A percentile compares a stretch with the other conserved stretches of the same genome.
phyloP scores from a whole-genome alignment of 2,888 invertebrate genomes.

The Scelioninae gen. 1 region DNA sequence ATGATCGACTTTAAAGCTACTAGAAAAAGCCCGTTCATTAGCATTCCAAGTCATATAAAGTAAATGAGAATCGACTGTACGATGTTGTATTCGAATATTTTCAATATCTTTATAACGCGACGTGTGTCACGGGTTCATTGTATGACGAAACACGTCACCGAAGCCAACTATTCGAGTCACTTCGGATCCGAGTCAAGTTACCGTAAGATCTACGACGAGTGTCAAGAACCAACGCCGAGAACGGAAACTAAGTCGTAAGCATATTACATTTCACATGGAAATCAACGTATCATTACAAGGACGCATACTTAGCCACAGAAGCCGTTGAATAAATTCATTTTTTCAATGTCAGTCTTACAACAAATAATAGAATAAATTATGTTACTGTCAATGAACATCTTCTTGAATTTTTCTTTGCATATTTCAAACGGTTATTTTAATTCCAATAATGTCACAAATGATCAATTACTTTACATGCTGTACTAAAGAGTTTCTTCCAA shows the following conservation, averaged over 20 bases:
- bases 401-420: not conserved
- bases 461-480: too few relatives aligned
- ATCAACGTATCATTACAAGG: conserved; percentile 77
- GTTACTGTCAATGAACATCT: conserved; percentile 42
- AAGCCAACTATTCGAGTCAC: conserved; percentile 60
- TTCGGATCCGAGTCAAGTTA: conserved; percentile 65
- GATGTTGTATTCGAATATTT: conserved; percentile 42
- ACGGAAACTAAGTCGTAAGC: conserved; percentile 71
- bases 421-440: too few relatives aligned
- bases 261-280: conserved; percentile 73
- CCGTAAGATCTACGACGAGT: conserved; percentile 68
- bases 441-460: too few relatives aligned
- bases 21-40: conserved; percentile 31
- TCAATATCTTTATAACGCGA: conserved; percentile 50
- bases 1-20: conserved; percentile 40
- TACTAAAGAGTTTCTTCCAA: too few relatives aligned
- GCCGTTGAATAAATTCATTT: conserved; percentile 52
- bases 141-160: conserved; percentile 65
- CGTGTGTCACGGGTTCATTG: conserved; percentile 54
- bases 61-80: conserved; percentile 29
- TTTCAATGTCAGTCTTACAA: conserved; percentile 55
- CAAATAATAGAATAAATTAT: conserved; percentile 47
- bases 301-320: conserved; percentile 67
- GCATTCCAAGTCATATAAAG: conserved; percentile 30
- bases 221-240: conserved; percentile 66